A percentile compares a stretch with the other conserved stretches of the same genome.
Conservation (phyloP, 1,140 invertebrate species). For the Lepidurus couesii region DNA sequence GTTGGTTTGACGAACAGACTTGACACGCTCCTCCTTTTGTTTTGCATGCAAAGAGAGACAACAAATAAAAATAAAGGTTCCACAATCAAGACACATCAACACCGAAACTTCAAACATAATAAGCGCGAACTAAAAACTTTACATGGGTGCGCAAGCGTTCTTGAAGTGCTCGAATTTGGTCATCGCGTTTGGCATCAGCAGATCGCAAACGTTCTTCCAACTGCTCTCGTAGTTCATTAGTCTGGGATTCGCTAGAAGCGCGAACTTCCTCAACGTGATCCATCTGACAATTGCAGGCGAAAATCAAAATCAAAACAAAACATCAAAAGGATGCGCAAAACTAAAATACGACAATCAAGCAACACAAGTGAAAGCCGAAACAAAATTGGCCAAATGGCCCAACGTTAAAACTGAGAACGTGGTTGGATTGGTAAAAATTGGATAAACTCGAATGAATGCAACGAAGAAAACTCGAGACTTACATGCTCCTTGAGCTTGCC, state of each 20-base stretch:
- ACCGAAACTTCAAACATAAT: not conserved
- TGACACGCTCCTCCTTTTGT: conserved; percentile 28
- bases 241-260: conserved; percentile 70
- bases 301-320: not conserved
- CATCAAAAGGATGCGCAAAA: conserved; percentile 28
- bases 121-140: not conserved
- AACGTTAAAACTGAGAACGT: no score
- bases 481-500: conserved; percentile 75
- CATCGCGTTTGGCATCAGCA: conserved; percentile 74
- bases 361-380: conserved; percentile 28
- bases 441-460: not conserved
- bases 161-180: conserved; percentile 79
- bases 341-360: conserved; percentile 28
- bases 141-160: conserved; percentile 56
- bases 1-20: conserved; percentile 25
- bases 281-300: not conserved
- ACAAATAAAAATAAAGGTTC: not conserved
- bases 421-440: no score
- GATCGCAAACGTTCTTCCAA: conserved; percentile 77
- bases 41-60: not conserved
- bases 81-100: conserved; percentile 7
- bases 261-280: conserved; percentile 68
- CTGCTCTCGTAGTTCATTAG: conserved; percentile 69
- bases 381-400: not conserved
- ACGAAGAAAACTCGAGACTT: conserved; percentile 39